phyloP scores from a whole-genome alignment of 1,140 invertebrate species.

The Drosophila rufa region DNA sequence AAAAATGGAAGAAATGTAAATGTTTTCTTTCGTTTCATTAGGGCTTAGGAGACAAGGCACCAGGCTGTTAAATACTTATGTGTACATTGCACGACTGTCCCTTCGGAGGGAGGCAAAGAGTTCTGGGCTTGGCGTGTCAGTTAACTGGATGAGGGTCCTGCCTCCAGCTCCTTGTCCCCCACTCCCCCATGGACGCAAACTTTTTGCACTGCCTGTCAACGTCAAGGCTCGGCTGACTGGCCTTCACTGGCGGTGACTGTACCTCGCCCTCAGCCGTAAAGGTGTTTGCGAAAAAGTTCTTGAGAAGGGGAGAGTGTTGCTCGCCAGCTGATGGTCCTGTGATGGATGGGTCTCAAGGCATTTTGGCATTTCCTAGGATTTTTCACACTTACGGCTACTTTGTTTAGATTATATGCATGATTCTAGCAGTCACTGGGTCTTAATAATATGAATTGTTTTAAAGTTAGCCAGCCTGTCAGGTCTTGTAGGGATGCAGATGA shows the following conservation, averaged over 20 bases:
- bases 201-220: conserved; percentile 71
- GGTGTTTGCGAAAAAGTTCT: conserved; percentile 42
- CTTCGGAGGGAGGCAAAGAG: conserved; percentile 8
- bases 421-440: conserved; percentile 6
- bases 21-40: conserved; percentile 14
- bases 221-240: conserved; percentile 61
- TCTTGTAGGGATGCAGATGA: background rate
- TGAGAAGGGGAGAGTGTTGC: conserved; percentile 9
- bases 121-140: conserved; percentile 54
- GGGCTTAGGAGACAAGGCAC: background rate
- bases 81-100: conserved; percentile 51
- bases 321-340: conserved; percentile 41
- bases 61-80: conserved; percentile 58
- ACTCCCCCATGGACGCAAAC: conserved; percentile 28
- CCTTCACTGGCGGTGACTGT: conserved; percentile 34
- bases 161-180: background rate
- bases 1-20: background rate
- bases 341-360: conserved; percentile 50
- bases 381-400: conserved; percentile 32
- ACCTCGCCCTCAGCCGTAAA: conserved; percentile 20
- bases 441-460: conserved; percentile 25
- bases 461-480: conserved; percentile 3
- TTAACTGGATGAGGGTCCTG: conserved; percentile 66
- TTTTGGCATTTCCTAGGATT: conserved; percentile 33
- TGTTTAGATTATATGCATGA: conserved; percentile 36